Base-by-base conservation (phyloP, 2,797 vertebrate genomes). In the Anas capensis region DNA sequence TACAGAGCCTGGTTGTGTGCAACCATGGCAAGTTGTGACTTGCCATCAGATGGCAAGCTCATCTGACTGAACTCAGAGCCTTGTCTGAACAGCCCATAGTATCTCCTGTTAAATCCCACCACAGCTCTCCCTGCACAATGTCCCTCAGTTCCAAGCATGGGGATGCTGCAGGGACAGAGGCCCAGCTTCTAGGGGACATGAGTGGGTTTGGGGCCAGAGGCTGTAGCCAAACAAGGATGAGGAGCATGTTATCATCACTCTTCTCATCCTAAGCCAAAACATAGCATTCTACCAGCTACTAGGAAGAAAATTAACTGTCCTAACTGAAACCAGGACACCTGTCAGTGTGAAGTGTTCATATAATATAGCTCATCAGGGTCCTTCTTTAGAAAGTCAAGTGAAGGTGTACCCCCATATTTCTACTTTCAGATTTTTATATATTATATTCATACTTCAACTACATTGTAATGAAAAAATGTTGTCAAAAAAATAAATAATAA, bases 11-110 rank as follows among this genome's bases (percentile, higher is more conserved):
- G 1, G 4, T 7, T 58, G 4, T 3, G 3, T 23, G 16, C 13
- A 58, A 48, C 4, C 0, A 0, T 31, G 24, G 9, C 6, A 1
- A 0, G 14, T 29, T 29, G 23, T 48, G 46, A 48, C 46, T 48
- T 48, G 21, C 21, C 21, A 23, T 48, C 46, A 23, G 46, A 48
- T 48, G 46, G 7, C 12, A 40, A 1, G 2, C 2, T 66, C 66
- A 2, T 49, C 53, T 58, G 62, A n/a, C 24, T 13, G 10, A 75
- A 11, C 4, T 19, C 38, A 51, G 8, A 3, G 24, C 11, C 7
- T 62, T 2, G 6, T 38, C 36, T 17, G 27, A 18, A 29, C 26
- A 62, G 17, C 18, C 36, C 8, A 11, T 20, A 19, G 26, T 71
- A 3, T 46, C 8, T 26, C 62, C 31, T 82, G n/a, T 73, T 78